Evolutionary conservation across 2,888 invertebrate species (phyloP).

Genomic region (Eledona agricola): DNA sequence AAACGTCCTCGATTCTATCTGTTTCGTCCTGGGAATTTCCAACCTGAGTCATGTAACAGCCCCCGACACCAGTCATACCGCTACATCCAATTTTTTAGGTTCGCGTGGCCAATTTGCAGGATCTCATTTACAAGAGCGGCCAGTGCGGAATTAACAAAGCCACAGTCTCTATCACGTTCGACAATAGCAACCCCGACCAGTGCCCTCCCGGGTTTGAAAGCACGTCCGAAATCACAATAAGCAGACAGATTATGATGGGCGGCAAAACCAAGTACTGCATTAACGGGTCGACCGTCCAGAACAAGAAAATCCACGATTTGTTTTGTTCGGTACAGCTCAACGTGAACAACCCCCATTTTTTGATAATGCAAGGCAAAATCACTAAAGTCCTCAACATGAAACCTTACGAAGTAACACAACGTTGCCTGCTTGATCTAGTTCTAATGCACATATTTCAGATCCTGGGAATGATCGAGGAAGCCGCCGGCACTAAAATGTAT

Average conservation of each 20-base stretch:
- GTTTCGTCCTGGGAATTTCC: slow-evolving; percentile 95
- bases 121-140: slow-evolving; percentile 97
- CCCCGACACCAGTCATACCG: too few species aligned
- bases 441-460: too few species aligned
- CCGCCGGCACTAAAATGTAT: slow-evolving; percentile 97
- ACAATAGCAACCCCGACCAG: slow-evolving; percentile 82
- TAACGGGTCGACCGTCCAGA: slow-evolving; percentile 90
- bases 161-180: slow-evolving; percentile 94
- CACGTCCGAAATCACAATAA: slow-evolving; percentile 89
- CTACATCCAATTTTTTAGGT: slow-evolving; percentile 69
- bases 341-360: slow-evolving; percentile 98
- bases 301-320: slow-evolving; percentile 90
- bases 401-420: slow-evolving; percentile 85
- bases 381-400: slow-evolving; percentile 99
- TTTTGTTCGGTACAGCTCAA: slow-evolving; percentile 97
- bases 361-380: slow-evolving; percentile 99
- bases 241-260: slow-evolving; percentile 88
- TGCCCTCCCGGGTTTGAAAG: slow-evolving; percentile 93
- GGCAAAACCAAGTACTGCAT: slow-evolving; percentile 93
- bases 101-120: slow-evolving; percentile 88
- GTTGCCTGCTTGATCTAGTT: too few species aligned
- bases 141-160: slow-evolving; percentile 96
- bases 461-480: slow-evolving; percentile 97
- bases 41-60: slow-evolving; percentile 90
- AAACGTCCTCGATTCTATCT: slow-evolving; percentile 96